Base-by-base conservation (phyloP, 2,113 vertebrate genomes). In the Tenrec ecaudatus region DNA sequence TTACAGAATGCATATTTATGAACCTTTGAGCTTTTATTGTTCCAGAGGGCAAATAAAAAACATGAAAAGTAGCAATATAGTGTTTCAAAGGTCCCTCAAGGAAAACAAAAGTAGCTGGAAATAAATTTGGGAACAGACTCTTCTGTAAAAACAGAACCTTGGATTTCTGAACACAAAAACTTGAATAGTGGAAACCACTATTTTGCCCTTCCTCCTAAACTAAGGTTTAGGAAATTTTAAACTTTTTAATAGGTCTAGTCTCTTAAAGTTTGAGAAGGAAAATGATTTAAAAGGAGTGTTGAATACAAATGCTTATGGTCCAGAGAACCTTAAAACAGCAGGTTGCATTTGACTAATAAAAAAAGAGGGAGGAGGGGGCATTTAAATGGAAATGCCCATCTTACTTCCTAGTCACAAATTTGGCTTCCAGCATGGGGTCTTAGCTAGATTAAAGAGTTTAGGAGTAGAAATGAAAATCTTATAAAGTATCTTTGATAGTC, bases 1-100 rank as follows among this genome's bases (percentile, higher is more conserved):
- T 98, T 98, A 98, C 97, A 97, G 98, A 98, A 98, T 98, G 98
- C 98, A 98, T 98, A 98, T 98, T 98, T 98, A 98, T 98, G 98
- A 98, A 98, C 98, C 98, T 98, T 98, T 98, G 98, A 98, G 98
- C 96, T 98, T 98, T 98, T 98, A 98, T 98, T 98, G 98, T 98
- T 98, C 98, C 98, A 98, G 97, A 96, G 98, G 98, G 98, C 98
- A 98, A 98, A 98, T 98, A 98, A 98, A 98, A 98, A 98, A 97
- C 98, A 98, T 98, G 98, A 98, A 98, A 98, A 98, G 98, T 98
- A 98, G 98, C 98, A 98, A 98, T 98, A 98, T 97, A 98, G 97
- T 97, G 97, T 98, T 98, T 98, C 98, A 98, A 97, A 98, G 97
- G 98, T 98, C 98, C 98, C 98, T 97, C 95, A 98, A 98, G 98